Base-by-base conservation (phyloP, 2,113 vertebrate genomes). In the Lipotes vexillifer region DNA sequence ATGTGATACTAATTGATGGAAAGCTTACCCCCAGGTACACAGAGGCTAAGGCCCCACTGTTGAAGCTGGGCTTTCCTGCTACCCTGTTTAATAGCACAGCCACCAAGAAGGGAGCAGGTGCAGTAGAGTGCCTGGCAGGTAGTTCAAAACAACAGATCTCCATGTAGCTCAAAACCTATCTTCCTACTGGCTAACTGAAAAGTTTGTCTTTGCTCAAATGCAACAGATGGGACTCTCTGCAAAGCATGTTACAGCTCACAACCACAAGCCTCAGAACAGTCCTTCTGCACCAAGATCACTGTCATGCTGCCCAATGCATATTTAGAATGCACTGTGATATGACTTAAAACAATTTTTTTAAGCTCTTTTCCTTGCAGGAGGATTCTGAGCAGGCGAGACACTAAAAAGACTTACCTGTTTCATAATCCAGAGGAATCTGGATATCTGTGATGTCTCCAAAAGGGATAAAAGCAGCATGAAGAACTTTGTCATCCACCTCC, bases 351-450 rank as follows among this genome's bases (percentile, higher is more conserved):
- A 44, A 18, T 25, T 59, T 92, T 87, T 75, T 69, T 6, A 93
- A 63, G 36, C 84, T 80, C 1, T 97, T 68, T 95, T 68, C 46
- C 61, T 44, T 78, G 27, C 33, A 82, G 33, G 59, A 59, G 18
- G 33, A 74, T 78, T 97, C 46, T 74, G 57, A 86, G 78, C 21
- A 25, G 25, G 25, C 85, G 68, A 57, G 17, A 68, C 18, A 52
- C 2, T 46, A 74, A 84, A 88, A 65, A 23, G n/a, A 93, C 98
- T 92, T 92, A 99, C 99, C 99, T 5, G 99, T 99, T 98, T 99
- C 99, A 99, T 99, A 99, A 97, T 99, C 99, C 95, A 99, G 98
- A 0, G 99, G 99, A 92, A 99, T 99, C 98, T 99, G 99, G 98
- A 99, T 99, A 98, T 99, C 99, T 41, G 99, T 99, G 95, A 99